Base-by-base conservation (phyloP, 2,797 vertebrate genomes). In the Vireo griseus region DNA sequence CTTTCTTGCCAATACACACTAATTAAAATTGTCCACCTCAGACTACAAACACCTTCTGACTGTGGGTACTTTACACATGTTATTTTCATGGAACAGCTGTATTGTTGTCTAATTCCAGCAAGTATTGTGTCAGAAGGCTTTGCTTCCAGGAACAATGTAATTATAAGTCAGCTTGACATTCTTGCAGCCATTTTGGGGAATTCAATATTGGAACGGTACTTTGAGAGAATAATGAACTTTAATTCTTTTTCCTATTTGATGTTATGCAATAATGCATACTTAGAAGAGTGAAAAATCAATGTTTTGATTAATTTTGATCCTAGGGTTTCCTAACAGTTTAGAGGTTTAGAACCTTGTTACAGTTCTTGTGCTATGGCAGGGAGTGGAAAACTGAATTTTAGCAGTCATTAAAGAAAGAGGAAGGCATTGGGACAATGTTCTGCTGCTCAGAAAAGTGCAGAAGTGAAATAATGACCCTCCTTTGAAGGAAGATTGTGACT, bases 141-240 rank as follows among this genome's bases (percentile, higher is more conserved):
- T 90, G 35, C 83, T 81, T 79, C 58, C 29, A 79, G 71, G 39
- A 88, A 52, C 54, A 28, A 80, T 0, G 0, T 80, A 86, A 83
- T 94, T 77, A 68, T 61, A 52, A 45, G 55, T 61, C 87, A 78
- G 57, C 78, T 66, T 52, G 47, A 42, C 1, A 0, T 75, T 87
- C 61, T 90, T 93, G 29, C 28, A 88, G 26, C 19, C 3, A 5
- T 63, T 57, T 48, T 66, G 13, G 28, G 55, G 58, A 80, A 93
- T 59, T 92, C 78, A 77, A 72, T 44, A 83, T 37, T 80, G 61
- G 93, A 94, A 66, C 42, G 31, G 13, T 73, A 44, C 35, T 90
- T 83, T 42, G 16, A 72, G 55, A 55, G 7, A 90, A 48, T 35
- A 62, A 75, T 57, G 28, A 76, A 55, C 8, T 61, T 54, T 37